Conservation (phyloP, 2,888 invertebrate genomes). For the Eumacrocentrus americanus region DNA sequence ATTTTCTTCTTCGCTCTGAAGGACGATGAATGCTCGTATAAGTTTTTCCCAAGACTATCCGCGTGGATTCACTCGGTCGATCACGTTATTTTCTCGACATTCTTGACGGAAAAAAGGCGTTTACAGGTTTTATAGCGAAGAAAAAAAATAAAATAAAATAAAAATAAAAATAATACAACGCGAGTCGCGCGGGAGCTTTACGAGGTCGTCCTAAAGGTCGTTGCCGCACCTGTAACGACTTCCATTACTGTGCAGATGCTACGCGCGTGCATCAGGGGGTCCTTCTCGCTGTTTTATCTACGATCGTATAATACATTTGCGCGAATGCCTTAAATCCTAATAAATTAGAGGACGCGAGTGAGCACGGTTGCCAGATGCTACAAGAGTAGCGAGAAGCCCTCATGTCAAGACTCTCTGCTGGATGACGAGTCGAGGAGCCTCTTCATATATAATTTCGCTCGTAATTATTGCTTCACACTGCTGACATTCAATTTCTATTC, state of each 20-base stretch:
- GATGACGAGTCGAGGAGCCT: no score
- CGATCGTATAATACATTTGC: conserved; percentile 1
- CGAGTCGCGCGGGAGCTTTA: background rate
- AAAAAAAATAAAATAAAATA: no score
- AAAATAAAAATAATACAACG: background rate
- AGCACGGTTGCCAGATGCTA: no score
- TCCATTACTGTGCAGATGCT: conserved; percentile 7
- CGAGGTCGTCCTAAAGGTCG: background rate
- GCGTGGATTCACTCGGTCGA: no score
- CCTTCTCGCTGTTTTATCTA: conserved; percentile 13
- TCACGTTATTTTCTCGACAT: no score
- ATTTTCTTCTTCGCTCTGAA: background rate
- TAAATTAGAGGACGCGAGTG: conserved; percentile 10
- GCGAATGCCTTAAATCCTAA: conserved; percentile 10
- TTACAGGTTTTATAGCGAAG: no score
- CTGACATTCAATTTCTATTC: background rate
- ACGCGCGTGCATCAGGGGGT: background rate
- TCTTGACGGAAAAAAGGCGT: no score
- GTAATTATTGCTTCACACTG: background rate
- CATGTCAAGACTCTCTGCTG: no score
- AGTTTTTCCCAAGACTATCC: no score
- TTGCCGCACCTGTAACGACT: conserved; percentile 2
- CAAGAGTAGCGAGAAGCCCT: no score
- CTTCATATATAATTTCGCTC: no score
- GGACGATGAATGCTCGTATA: no score